Evolutionary conservation across 1,140 invertebrate genomes (phyloP).

Genomic region (Medauroidea extradentata): DNA sequence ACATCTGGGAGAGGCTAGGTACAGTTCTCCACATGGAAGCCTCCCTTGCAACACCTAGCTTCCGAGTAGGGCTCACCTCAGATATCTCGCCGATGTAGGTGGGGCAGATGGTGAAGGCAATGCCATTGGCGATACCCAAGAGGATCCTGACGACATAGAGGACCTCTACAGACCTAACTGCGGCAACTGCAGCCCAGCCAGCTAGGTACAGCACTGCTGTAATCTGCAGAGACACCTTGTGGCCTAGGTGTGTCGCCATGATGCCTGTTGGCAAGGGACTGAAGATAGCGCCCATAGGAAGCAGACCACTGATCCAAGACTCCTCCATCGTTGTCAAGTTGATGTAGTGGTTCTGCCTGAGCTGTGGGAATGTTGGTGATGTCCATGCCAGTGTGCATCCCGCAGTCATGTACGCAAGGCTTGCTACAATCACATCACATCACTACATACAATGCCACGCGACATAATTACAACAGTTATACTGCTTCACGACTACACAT

Average conservation of each 20-base stretch:
- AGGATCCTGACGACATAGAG: conserved; percentile 53
- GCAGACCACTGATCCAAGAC: conserved; percentile 78
- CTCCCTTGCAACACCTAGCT: too few relatives aligned
- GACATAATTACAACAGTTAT: too few relatives aligned
- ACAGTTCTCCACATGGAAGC: too few relatives aligned
- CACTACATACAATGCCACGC: neutral
- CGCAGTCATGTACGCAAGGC: conserved; percentile 62
- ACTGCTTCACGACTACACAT: too few relatives aligned
- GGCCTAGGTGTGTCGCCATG: conserved; percentile 52
- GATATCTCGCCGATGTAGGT: too few relatives aligned
- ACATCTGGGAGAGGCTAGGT: too few relatives aligned
- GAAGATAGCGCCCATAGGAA: conserved; percentile 72
- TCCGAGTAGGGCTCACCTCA: conserved; percentile 39
- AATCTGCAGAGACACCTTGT: conserved; percentile 63
- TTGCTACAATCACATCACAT: conserved; percentile 47
- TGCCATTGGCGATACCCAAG: conserved; percentile 61
- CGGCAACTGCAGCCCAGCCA: conserved; percentile 64
- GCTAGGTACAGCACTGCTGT: conserved; percentile 61
- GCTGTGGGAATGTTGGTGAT: conserved; percentile 24
- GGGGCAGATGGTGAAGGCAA: too few relatives aligned
- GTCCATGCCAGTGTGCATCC: conserved; percentile 61
- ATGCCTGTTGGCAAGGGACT: conserved; percentile 31
- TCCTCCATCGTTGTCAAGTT: conserved; percentile 46
- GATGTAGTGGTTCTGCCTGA: neutral
- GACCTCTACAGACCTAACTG: conserved; percentile 47